Evolutionary conservation across 2,113 vertebrate species (phyloP).

Genomic region (Gobio gobio): DNA sequence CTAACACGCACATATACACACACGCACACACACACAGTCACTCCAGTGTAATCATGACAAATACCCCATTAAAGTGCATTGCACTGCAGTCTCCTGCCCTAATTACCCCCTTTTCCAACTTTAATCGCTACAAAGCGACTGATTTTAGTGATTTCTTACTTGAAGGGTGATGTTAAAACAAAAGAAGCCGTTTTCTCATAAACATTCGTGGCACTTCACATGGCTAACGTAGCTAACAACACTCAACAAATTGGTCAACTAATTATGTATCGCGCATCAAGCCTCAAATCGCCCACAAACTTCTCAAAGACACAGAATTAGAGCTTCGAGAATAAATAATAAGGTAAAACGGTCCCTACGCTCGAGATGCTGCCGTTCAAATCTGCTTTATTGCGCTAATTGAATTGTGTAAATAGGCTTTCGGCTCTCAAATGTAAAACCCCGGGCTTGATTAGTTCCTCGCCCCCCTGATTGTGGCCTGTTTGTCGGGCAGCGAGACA

Average conservation of each 20-base stretch:
- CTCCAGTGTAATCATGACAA: slow-evolving; percentile 43
- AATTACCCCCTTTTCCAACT: slow-evolving; percentile 25
- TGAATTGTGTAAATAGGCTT: slow-evolving; percentile 55
- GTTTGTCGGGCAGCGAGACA: slow-evolving; percentile 69
- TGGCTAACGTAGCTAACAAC: slow-evolving; percentile 61
- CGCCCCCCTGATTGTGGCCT: slow-evolving; percentile 69
- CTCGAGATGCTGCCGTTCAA: neutral
- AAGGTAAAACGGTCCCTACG: neutral
- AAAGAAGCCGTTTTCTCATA: slow-evolving; percentile 57
- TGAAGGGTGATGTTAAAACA: neutral
- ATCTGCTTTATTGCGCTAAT: slow-evolving; percentile 45
- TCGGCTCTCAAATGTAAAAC: slow-evolving; percentile 57
- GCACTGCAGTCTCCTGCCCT: neutral
- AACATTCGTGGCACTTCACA: slow-evolving; percentile 74
- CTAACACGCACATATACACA: slow-evolving; percentile 15
- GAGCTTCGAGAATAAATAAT: neutral
- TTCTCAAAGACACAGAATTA: slow-evolving; percentile 32
- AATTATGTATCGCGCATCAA: slow-evolving; percentile 61
- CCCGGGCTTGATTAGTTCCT: slow-evolving; percentile 76
- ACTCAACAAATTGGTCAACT: slow-evolving; percentile 70
- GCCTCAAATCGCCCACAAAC: slow-evolving; percentile 32
- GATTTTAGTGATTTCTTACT: slow-evolving; percentile 12
- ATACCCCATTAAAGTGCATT: slow-evolving; percentile 10
- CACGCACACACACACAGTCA: neutral
- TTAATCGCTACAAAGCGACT: neutral